Base-by-base conservation (phyloP, 1,140 invertebrate species). In the Wasmannia auropunctata region DNA sequence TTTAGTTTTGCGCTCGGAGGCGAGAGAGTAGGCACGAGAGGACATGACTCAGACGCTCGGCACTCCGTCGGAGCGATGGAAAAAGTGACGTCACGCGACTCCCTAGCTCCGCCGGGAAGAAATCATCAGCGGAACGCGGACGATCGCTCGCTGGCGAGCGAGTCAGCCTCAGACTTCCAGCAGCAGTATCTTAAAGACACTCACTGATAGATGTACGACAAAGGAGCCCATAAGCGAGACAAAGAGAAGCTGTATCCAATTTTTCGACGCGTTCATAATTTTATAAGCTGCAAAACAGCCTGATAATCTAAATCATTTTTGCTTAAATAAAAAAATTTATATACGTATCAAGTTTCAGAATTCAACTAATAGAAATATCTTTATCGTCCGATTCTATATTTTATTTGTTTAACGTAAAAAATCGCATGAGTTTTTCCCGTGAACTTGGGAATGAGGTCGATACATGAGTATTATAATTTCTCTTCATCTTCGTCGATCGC, bases 11-110 rank as follows among this genome's bases (percentile, higher is more conserved):
- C 34, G 14, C 34, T 69, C 28, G 43, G 25, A 58, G 87, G 75
- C 88, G 79, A 40, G 74, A 90, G 88, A 90, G 88, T 75, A 70
- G 77, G 86, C 88, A 81, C 77, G 75, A 87, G 40, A 72, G 80
- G 88, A 87, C 90, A 77, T 95, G 94, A 95, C 91, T 95, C 94
- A 95, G 93, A 94, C 87, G 77, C 87, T 94, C 89, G 92, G 94
- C 92, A 93, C 90, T 93, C 91, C 87, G 89, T 89, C 87, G 86
- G 88, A 92, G 91, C 90, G 89, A 91, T 75, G 51, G 69, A 83
- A 89, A 92, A 93, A 56, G 51, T 95, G 94, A 95, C 94, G 94
- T 94, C 94, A 95, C 91, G 75, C 83, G 63, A 91, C 91, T 92
- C 91, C 92, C 90, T 91, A 91, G 90, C 86, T 87, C 87, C 25